These are phyloP conservation scores for Myotis myotis DNA, from an alignment of 2,797 vertebrate species.

Conservation along the genomic window DNA sequence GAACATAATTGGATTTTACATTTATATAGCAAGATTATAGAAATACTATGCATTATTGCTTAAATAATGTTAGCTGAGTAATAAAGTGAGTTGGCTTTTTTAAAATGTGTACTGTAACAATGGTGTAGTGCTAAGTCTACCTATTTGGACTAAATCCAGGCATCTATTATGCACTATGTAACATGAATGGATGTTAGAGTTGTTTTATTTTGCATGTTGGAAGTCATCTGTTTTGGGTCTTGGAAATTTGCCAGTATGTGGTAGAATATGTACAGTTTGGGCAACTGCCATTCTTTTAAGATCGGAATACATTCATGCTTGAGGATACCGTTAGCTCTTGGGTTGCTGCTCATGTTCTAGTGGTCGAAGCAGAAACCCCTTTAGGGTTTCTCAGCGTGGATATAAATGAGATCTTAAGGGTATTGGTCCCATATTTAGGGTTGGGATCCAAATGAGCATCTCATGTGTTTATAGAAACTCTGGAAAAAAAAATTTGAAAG, in stretches of 20 bases:
- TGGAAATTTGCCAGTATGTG: not conserved
- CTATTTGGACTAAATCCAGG: not conserved
- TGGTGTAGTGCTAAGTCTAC: not conserved
- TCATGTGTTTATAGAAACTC: not conserved
- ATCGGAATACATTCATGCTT: not conserved
- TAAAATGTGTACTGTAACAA: not conserved
- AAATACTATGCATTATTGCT: not conserved
- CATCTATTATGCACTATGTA: not conserved
- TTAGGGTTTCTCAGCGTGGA: not conserved
- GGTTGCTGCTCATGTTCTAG: not conserved
- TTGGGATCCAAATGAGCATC: not conserved
- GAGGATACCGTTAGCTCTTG: not conserved
- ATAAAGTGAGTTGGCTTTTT: not conserved
- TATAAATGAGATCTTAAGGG: not conserved
- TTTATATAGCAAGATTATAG: not conserved
- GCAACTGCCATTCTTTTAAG: not conserved
- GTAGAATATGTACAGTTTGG: not conserved
- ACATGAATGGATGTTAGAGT: not conserved
- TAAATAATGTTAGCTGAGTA: not conserved
- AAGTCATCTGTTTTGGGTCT: not conserved
- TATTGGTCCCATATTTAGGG: not conserved
- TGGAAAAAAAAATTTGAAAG: not conserved
- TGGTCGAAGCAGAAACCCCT: not conserved
- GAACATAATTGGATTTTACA: not conserved
- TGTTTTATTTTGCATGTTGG: not conserved